A percentile compares a stretch with the other conserved stretches of the same genome.
phyloP scores from a whole-genome alignment of 1,140 invertebrate genomes.

The Paralvinella palmiformis region DNA sequence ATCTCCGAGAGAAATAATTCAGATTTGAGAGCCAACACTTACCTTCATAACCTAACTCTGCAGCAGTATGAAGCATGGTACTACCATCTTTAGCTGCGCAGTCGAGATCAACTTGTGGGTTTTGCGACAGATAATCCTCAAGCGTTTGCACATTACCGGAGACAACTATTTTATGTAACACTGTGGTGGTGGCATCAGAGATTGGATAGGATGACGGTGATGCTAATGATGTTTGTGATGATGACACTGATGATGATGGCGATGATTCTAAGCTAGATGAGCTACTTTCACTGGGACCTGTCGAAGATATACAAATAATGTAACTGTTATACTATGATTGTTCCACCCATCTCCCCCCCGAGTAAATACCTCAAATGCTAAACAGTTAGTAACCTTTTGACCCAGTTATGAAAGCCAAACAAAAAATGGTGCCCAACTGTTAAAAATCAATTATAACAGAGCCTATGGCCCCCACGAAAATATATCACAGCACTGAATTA shows the following conservation, averaged over 20 bases:
- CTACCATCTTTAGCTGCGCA: conserved; percentile 36
- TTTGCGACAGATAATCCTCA: neutral
- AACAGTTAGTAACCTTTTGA: too few relatives aligned
- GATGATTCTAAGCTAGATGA: conserved; percentile 23
- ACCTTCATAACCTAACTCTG: conserved; percentile 39
- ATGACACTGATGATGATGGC: conserved; percentile 14
- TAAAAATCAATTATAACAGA: too few relatives aligned
- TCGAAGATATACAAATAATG: too few relatives aligned
- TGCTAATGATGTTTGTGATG: conserved; percentile 13
- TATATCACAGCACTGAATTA: too few relatives aligned
- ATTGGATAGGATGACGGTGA: conserved; percentile 14
- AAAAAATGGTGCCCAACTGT: too few relatives aligned
- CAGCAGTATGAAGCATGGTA: conserved; percentile 37
- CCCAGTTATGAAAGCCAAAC: too few relatives aligned
- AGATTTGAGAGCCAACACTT: too few relatives aligned
- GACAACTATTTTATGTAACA: conserved; percentile 31
- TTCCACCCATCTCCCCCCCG: too few relatives aligned
- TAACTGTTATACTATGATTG: too few relatives aligned
- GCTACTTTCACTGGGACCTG: conserved; percentile 29
- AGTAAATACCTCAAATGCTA: too few relatives aligned
- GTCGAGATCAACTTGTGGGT: conserved; percentile 29
- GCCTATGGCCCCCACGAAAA: too few relatives aligned
- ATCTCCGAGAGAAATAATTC: too few relatives aligned
- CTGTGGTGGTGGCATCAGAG: conserved; percentile 21
- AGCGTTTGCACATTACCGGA: conserved; percentile 31